Percentiles rank a stretch among this genome's conserved stretches.
phyloP scores from a whole-genome alignment of 1,140 invertebrate species.

The Ruditapes philippinarum region DNA sequence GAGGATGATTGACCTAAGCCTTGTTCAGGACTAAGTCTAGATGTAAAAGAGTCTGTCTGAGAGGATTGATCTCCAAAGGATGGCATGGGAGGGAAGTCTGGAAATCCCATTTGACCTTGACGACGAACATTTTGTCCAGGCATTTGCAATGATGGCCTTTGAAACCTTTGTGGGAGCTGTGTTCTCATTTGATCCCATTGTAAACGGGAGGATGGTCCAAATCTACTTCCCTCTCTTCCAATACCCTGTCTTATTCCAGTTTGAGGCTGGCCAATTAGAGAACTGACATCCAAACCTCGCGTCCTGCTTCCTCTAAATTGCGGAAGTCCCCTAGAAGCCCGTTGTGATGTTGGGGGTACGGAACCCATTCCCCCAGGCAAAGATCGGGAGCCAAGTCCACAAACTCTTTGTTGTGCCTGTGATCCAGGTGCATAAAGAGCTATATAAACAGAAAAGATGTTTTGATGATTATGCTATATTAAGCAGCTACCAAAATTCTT shows the following conservation, averaged over 20 bases:
- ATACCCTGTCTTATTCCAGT: neutral
- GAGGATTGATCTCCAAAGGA: constrained; percentile 13
- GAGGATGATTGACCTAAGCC: neutral
- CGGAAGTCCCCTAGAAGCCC: neutral
- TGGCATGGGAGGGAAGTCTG: constrained; percentile 8
- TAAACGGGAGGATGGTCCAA: neutral
- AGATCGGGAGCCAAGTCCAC: neutral
- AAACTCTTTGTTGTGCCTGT: constrained; percentile 44
- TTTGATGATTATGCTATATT: too few species aligned
- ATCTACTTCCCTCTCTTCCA: neutral
- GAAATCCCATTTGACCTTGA: neutral
- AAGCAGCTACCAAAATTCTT: too few species aligned
- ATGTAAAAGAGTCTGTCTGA: neutral
- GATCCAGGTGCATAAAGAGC: constrained; percentile 58
- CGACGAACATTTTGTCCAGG: neutral
- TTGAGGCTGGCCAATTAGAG: neutral
- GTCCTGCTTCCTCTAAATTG: neutral
- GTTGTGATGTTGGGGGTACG: neutral
- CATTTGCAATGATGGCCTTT: neutral
- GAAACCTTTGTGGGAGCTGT: constrained; percentile 13
- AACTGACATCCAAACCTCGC: neutral
- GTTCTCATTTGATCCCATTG: neutral
- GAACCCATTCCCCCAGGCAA: neutral
- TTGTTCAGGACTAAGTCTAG: neutral
- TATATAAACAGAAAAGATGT: constrained; percentile 5